These are phyloP conservation scores for Sarcophaga variegata DNA, from an alignment of 2,888 invertebrate genomes.

Conservation along the genomic window DNA sequence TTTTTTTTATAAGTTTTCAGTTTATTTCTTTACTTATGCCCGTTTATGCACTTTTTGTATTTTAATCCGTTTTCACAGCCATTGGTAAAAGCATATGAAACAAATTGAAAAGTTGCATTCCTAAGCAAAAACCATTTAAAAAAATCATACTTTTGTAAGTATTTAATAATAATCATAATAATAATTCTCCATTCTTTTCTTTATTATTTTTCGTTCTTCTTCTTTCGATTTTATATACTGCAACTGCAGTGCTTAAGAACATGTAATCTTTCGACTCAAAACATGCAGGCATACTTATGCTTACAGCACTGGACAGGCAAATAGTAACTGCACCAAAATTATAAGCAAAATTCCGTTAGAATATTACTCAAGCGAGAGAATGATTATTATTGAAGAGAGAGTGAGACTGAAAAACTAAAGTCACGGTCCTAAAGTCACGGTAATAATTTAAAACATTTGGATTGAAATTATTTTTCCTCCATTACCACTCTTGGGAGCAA, in stretches of 20 bases:
- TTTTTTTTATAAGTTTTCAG: conserved; percentile 12
- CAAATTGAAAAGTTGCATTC: conserved; percentile 55
- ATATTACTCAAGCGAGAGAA: too few species aligned
- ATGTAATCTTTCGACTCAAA: not conserved
- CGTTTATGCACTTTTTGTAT: conserved; percentile 22
- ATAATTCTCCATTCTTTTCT: conserved; percentile 30
- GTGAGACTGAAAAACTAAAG: too few species aligned
- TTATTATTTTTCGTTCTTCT: not conserved
- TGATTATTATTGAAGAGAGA: too few species aligned
- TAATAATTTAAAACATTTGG: too few species aligned
- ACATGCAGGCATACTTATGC: not conserved
- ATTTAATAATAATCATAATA: conserved; percentile 34
- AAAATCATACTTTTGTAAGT: conserved; percentile 63
- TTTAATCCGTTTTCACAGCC: not conserved
- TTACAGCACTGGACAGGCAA: not conserved
- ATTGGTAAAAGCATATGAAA: conserved; percentile 21
- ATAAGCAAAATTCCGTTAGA: too few species aligned
- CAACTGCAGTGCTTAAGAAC: conserved; percentile 50
- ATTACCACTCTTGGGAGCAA: too few species aligned
- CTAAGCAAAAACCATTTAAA: conserved; percentile 49
- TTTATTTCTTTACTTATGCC: not conserved
- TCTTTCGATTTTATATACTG: conserved; percentile 38
- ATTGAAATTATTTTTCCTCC: too few species aligned
- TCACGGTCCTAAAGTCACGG: too few species aligned
- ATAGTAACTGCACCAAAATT: not conserved